phyloP scores from a whole-genome alignment of 2,888 invertebrate species.

The Nemoura dubitans region DNA sequence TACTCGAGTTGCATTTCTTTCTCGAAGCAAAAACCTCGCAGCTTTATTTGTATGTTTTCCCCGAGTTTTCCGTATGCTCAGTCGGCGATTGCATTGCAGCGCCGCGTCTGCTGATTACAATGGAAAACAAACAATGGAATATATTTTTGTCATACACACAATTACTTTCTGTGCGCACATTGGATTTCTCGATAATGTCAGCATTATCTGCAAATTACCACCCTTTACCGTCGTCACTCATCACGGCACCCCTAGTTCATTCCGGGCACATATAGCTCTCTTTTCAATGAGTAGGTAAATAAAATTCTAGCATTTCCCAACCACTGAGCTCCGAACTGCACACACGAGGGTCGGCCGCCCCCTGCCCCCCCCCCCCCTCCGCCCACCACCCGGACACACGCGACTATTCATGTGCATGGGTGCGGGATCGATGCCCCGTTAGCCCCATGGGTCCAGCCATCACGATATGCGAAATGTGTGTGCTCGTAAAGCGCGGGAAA shows the following conservation, averaged over 20 bases:
- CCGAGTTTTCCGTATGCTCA: background rate
- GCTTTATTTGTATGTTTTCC: background rate
- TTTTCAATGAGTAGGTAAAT: slow-evolving; percentile 44
- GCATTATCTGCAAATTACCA: slow-evolving; percentile 42
- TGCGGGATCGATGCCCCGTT: slow-evolving; percentile 16
- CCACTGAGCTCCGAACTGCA: background rate
- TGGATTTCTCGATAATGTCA: slow-evolving; percentile 12
- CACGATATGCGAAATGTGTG: slow-evolving; percentile 20
- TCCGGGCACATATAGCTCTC: slow-evolving; percentile 9
- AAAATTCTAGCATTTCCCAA: slow-evolving; percentile 43
- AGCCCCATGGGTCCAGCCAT: slow-evolving; percentile 5
- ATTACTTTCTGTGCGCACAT: background rate
- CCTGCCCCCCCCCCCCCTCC: background rate
- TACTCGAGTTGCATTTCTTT: background rate
- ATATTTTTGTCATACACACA: background rate
- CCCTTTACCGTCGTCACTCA: slow-evolving; percentile 35
- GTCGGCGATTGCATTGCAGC: background rate
- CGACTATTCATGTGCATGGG: background rate
- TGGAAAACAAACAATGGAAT: background rate
- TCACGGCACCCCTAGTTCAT: background rate
- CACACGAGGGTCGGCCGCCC: background rate
- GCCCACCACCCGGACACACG: background rate
- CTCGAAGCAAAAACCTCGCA: background rate
- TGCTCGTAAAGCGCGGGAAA: slow-evolving; percentile 22
- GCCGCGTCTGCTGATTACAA: background rate